Evolutionary conservation across 2,888 invertebrate genomes (phyloP), one percentile per base, ranked within the genome.

Genomic region (Pedicia rivosa): DNA sequence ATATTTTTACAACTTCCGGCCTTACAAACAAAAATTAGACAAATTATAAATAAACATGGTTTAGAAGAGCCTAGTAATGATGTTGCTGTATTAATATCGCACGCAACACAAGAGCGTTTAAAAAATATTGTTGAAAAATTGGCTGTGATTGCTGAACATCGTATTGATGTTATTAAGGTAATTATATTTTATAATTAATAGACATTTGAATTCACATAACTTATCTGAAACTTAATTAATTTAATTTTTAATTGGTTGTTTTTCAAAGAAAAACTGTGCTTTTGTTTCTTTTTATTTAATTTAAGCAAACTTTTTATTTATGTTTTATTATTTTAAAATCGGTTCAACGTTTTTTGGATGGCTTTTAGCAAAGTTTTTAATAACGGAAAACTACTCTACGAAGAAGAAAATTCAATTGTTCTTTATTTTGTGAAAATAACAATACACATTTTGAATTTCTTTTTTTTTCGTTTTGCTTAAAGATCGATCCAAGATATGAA

Each of bases 41-140:
- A 75, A 52, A 74, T 78, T 47, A 73, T 82, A 63, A 69, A 76
- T 56, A 70, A 67, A 54, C 68, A 81, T 52, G 86, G 82, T 4
- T 62, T 95, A 39, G 87, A 88, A 25, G 92, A 92, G 53, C 79
- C 87, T 1, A 53, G 52, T 36, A 69, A 77, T 43, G 94, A 94
- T 50, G 86, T 95, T n/a, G 78, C 86, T 2, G 78, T 82, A 14
- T 66, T 94, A 40, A 70, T 97, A 50, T 90, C 90, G 35, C 94
- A 95, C 62, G 95, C 94, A 6, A 77, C 86, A 15, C 91, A 97
- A 60, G 92, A 94, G 58, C 71, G 91, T 48, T 69, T 98, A 45
- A 86, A 90, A 63, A 86, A 78, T 58, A 62, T 95, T 46, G 69
- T 94, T 33, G 90, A 90, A 64, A 90, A 90, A 62, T 70, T 97